Evolutionary conservation across 2,797 vertebrate species (phyloP), one percentile per base, ranked within the genome.

Genomic region (Darevskia nairensis): DNA sequence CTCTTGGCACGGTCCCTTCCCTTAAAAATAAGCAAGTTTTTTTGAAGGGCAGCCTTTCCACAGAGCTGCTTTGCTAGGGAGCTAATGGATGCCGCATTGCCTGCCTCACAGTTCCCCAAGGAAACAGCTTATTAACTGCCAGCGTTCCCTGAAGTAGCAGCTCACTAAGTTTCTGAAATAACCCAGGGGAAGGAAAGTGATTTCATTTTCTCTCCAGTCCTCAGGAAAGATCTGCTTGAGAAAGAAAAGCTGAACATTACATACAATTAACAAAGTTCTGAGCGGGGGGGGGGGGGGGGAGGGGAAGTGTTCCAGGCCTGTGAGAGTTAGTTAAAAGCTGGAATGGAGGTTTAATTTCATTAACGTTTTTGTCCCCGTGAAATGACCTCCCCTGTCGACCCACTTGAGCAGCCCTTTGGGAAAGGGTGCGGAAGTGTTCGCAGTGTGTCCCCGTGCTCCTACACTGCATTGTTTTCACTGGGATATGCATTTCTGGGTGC

Each of bases 111-210:
- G 85, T 77, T 89, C 80, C 79, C 79, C 19, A 46, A 77, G 44
- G 81, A 78, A 82, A 71, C 32, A 92, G 84, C 86, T 87, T 92
- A 89, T 85, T 83, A 91, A 89, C 82, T 89, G 80, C 29, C 83
- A 82, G 81, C 68, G 46, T 59, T 91, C 77, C 86, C 80, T 89
- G 46, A 64, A 66, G 66, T 86, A 74, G 78, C 72, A 88, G 69
- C 86, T 88, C 79, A 83, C 66, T 88, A 74, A 59, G 66, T 89
- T 91, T 88, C 88, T 86, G 85, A 92, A 91, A 87, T 79, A 89
- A 85, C 89, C 79, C 87, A 46, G 29, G 79, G 82, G 81, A 90
- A 80, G 69, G 44, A 71, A 44, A 76, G 71, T 86, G 76, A 61
- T 81, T 89, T 81, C 76, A 59, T 88, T 88, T 84, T 64, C 71